Conservation (phyloP, 2,113 vertebrate genomes). For the Calcarius ornatus region DNA sequence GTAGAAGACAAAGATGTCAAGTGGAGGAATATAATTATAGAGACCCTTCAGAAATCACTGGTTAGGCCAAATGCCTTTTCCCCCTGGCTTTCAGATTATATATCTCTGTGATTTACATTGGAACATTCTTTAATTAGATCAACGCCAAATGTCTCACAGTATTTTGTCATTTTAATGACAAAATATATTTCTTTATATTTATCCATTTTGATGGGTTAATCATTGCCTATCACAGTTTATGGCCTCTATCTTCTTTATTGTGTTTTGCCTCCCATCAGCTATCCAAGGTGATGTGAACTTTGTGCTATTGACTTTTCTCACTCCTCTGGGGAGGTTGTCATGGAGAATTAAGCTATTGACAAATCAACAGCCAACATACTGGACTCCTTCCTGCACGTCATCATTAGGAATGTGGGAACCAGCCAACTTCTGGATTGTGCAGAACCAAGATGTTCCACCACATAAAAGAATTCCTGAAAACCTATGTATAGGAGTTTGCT, state of each 20-base stretch:
- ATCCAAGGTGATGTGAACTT: constrained; percentile 73
- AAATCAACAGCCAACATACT: constrained; percentile 60
- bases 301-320: constrained; percentile 73
- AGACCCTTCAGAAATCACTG: constrained; percentile 28
- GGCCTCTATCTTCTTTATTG: constrained; percentile 70
- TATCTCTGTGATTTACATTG: constrained; percentile 57
- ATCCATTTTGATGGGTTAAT: constrained; percentile 78
- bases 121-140: constrained; percentile 62
- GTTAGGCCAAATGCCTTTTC: constrained; percentile 26
- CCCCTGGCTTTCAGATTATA: constrained; percentile 1
- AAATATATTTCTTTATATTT: constrained; percentile 65
- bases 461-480: background rate
- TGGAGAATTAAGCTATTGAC: constrained; percentile 76
- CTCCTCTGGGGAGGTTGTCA: constrained; percentile 68
- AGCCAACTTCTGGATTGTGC: constrained; percentile 23
- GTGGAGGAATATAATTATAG: background rate
- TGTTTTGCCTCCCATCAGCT: constrained; percentile 63
- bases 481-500: background rate
- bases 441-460: constrained; percentile 41
- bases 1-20: constrained; percentile 1
- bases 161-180: constrained; percentile 69
- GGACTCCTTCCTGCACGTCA: constrained; percentile 52
- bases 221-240: constrained; percentile 73
- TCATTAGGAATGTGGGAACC: constrained; percentile 57
- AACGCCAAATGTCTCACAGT: constrained; percentile 44